Conservation (phyloP, 2,113 vertebrate genomes). For the Saimiri boliviensis region DNA sequence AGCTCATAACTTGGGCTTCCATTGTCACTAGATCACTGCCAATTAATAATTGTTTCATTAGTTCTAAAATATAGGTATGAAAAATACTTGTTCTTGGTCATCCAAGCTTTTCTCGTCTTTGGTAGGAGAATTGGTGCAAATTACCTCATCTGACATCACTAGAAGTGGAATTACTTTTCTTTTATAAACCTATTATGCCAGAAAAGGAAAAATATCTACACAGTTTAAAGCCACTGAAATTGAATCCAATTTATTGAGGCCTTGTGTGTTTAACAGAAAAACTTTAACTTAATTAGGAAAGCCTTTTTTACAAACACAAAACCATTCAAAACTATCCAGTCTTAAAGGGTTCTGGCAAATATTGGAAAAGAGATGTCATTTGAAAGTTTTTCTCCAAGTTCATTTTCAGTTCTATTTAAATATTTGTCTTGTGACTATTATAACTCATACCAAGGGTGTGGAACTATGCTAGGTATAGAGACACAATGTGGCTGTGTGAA, state of each 20-base stretch:
- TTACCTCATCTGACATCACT: neutral
- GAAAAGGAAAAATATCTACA: neutral
- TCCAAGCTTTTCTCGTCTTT: neutral
- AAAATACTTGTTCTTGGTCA: neutral
- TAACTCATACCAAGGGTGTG: neutral
- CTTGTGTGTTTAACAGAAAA: conserved; percentile 50
- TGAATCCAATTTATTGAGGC: conserved; percentile 7
- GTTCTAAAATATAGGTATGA: neutral
- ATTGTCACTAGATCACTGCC: neutral
- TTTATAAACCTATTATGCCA: neutral
- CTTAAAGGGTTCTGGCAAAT: conserved; percentile 30
- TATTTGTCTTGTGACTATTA: conserved; percentile 34
- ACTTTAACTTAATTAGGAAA: conserved; percentile 43
- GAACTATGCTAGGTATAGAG: neutral
- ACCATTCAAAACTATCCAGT: neutral
- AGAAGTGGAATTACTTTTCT: neutral
- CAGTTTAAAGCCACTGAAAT: neutral
- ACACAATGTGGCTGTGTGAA: neutral
- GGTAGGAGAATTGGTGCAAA: neutral
- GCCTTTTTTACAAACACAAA: neutral
- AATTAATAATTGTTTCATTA: neutral
- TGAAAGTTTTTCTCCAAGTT: conserved; percentile 11
- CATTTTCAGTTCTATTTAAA: conserved; percentile 17
- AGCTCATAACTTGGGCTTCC: neutral
- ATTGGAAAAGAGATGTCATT: conserved; percentile 16